Evolutionary conservation across 2,113 vertebrate genomes (phyloP).

Genomic region (Microtus ochrogaster): DNA sequence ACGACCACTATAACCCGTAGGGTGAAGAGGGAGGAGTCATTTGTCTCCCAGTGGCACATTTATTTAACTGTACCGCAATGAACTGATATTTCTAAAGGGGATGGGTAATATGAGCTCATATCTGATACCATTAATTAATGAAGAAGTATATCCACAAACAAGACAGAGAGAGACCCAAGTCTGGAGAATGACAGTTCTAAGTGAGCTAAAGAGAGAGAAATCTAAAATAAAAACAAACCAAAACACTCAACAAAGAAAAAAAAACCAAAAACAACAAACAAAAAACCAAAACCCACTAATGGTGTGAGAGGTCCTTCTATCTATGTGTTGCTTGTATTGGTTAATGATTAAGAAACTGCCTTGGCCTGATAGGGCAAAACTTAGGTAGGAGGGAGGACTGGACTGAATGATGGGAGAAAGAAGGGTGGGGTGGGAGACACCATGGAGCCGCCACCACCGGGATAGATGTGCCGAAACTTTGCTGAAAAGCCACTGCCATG

Average conservation of each 20-base stretch:
- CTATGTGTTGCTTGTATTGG: too few relatives aligned
- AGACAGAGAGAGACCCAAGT: neutral
- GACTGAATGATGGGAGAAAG: too few relatives aligned
- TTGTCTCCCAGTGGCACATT: neutral
- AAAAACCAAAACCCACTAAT: too few relatives aligned
- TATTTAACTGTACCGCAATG: neutral
- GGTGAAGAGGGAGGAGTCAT: neutral
- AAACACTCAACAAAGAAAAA: neutral
- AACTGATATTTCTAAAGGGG: neutral
- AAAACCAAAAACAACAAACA: too few relatives aligned
- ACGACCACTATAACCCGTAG: neutral
- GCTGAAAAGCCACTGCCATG: too few relatives aligned
- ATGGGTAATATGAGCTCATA: neutral
- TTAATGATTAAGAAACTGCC: too few relatives aligned
- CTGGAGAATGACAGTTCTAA: slow-evolving; percentile 7
- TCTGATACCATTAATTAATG: neutral
- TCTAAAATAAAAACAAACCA: neutral
- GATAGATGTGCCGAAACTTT: too few relatives aligned
- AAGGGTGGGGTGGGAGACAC: too few relatives aligned
- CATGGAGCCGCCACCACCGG: too few relatives aligned
- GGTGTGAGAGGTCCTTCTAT: too few relatives aligned
- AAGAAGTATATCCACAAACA: neutral
- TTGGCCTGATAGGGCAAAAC: too few relatives aligned
- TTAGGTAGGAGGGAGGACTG: too few relatives aligned
- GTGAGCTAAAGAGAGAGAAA: neutral